A percentile compares a stretch with the other conserved stretches of the same genome.
phyloP scores from a whole-genome alignment of 2,797 vertebrate species.

The Steatocranus sp. region DNA sequence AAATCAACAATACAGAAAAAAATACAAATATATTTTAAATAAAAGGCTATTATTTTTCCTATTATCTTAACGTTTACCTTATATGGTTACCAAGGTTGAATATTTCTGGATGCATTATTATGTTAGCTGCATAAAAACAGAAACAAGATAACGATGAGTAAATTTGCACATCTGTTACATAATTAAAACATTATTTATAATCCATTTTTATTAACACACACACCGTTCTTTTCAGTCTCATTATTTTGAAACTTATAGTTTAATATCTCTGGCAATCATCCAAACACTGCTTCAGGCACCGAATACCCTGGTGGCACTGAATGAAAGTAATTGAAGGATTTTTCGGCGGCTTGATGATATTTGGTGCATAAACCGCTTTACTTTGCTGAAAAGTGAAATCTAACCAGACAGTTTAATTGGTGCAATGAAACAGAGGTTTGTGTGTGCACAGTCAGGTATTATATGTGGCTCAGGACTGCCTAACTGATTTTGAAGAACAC shows the following conservation, averaged over 20 bases:
- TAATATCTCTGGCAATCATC: neutral
- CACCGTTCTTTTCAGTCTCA: neutral
- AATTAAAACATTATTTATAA: neutral
- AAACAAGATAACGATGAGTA: neutral
- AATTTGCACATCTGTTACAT: neutral
- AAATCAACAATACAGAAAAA: neutral
- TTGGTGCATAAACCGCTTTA: neutral
- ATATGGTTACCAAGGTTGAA: neutral
- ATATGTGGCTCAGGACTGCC: neutral
- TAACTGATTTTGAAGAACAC: neutral
- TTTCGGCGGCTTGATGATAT: neutral
- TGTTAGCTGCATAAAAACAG: neutral
- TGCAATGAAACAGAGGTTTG: neutral
- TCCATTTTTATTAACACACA: neutral
- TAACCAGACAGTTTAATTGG: neutral
- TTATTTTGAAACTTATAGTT: neutral
- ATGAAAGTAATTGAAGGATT: neutral
- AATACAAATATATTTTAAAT: neutral
- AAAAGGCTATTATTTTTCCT: neutral
- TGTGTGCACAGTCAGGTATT: neutral
- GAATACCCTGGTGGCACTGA: neutral
- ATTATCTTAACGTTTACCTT: neutral
- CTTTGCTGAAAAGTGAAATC: neutral
- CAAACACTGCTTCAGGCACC: neutral
- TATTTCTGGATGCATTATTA: neutral